Evolutionary conservation across 2,113 vertebrate species (phyloP), one percentile per base, ranked within the genome.

Genomic region (Falcunculus frontatus): DNA sequence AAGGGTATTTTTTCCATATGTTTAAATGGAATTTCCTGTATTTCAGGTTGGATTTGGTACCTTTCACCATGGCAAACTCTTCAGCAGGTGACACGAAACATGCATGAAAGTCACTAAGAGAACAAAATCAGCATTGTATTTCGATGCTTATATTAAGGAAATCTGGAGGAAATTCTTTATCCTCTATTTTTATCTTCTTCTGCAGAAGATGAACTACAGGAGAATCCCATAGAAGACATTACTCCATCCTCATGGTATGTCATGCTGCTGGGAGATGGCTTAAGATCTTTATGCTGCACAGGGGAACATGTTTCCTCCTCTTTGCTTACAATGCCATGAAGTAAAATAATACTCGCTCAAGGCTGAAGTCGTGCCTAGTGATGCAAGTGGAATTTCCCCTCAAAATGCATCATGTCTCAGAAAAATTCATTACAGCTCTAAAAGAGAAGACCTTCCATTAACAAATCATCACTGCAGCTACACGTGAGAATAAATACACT

Each of bases 1-100:
- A 75, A 70, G 27, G 13, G 4, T 0, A 2, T 41, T 13, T 55
- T 60, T 4, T 14, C 19, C 23, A 7, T 21, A 18, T 7, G 26
- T 42, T 75, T 82, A 83, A 72, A 83, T 39, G 13, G 47, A 59
- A 76, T 55, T 88, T 72, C 22, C 39, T 55, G 14, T 72, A 72
- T 75, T 86, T 91, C n/a, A 44, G 32, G 63, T 76, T 67, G 27
- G 25, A 26, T 67, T 44, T 74, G 39, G 29, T 70, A 62, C 52
- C 10, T 68, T 89, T 83, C 52, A 82, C 47, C 8, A 12, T 14
- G 4, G 27, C 50, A 85, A 92, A 35, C n/a, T 69, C 74, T 65
- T 75, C 41, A 84, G 30, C 47, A 93, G 69, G 52, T 42, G 44
- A 87, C 35, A 63, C 2, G 9, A 77, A 25, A 78, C 10, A 42